Evolutionary conservation across 2,797 vertebrate species (phyloP).

Genomic region (Sitta carolinensis): DNA sequence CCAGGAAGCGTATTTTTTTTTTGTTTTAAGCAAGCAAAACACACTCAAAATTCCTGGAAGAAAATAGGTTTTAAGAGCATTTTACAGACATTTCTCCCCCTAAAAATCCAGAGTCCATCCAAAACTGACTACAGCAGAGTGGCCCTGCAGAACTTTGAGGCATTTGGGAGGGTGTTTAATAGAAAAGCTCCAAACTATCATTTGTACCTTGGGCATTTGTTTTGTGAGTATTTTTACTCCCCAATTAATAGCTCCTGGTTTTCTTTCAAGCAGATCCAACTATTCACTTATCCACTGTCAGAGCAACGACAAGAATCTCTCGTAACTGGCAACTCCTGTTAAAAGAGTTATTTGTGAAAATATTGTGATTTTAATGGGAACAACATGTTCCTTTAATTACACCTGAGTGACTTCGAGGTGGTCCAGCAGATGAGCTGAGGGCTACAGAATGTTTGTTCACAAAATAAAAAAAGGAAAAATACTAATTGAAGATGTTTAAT

Average conservation of each 20-base stretch:
- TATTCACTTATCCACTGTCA: background rate
- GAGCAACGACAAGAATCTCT: background rate
- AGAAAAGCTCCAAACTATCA: background rate
- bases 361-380: background rate
- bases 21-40: background rate
- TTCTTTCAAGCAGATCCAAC: background rate
- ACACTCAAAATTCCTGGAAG: background rate
- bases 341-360: slow-evolving; percentile 5
- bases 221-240: background rate
- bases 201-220: background rate
- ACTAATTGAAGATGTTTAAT: background rate
- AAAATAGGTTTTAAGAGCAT: background rate
- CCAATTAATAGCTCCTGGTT: background rate
- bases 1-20: background rate
- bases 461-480: background rate
- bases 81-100: background rate
- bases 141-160: background rate
- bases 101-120: background rate
- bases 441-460: background rate
- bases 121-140: background rate
- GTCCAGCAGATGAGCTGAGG: background rate
- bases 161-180: background rate
- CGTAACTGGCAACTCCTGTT: background rate
- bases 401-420: slow-evolving; percentile 22
- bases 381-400: background rate